Percentiles rank a stretch among this genome's conserved stretches.
Evolutionary conservation across 23 tunicate genomes (phyloP).

Genomic region (Halocynthia roretzi): DNA sequence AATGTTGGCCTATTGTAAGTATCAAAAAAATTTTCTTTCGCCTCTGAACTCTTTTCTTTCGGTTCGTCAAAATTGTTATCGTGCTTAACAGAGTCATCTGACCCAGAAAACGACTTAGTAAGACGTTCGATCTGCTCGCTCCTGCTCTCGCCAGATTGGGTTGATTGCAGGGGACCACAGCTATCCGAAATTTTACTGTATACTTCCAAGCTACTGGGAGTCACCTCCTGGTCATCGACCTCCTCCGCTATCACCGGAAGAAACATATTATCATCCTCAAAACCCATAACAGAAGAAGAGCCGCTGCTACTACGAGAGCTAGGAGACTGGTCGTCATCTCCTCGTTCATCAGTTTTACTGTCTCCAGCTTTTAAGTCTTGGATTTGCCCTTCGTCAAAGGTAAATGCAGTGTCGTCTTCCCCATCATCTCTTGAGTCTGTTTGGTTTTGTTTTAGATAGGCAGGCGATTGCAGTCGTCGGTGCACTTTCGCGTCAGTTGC

Average conservation of each 20-base stretch:
- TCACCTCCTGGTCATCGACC: background rate
- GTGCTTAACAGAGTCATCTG: background rate
- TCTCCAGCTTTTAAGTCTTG: background rate
- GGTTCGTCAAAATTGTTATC: background rate
- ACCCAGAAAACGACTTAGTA: background rate
- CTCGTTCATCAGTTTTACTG: background rate
- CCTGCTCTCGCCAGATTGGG: background rate
- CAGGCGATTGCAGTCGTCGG: conserved; percentile 5
- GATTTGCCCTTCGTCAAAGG: background rate
- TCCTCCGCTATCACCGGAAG: background rate
- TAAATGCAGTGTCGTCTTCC: conserved; percentile 10
- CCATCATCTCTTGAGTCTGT: conserved; percentile 10
- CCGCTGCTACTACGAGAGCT: background rate
- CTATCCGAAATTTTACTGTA: conserved; percentile 5
- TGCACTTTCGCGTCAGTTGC: conserved; percentile 7
- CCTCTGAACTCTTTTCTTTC: background rate
- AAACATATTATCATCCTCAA: too few relatives aligned
- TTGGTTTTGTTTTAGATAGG: conserved; percentile 42
- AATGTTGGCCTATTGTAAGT: conserved; percentile 19
- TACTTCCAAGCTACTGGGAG: background rate
- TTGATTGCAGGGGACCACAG: conserved; percentile 9
- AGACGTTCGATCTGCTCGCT: conserved; percentile 4
- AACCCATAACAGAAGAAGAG: background rate
- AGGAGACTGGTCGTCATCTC: background rate
- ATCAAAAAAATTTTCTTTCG: conserved; percentile 13